Conservation (phyloP, 2,888 invertebrate species). For the Geotrupes spiniger region DNA sequence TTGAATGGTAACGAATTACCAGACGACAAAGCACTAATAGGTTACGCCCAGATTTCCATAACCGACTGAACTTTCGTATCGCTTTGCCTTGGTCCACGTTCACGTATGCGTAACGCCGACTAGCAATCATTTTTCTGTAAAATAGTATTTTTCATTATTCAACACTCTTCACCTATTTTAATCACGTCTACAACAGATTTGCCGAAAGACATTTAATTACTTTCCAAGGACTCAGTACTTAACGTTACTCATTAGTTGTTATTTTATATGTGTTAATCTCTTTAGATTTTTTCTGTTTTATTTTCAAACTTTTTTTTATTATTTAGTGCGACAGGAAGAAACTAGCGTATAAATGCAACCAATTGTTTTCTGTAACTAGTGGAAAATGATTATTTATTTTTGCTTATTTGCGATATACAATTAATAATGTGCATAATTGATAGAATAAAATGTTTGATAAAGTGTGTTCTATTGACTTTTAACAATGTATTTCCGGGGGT, state of each 20-base stretch:
- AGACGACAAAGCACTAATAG: constrained; percentile 93
- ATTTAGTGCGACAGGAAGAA: neutral
- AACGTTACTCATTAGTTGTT: constrained; percentile 9
- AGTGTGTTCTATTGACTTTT: constrained; percentile 12
- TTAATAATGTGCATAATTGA: constrained; percentile 6
- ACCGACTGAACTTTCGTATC: constrained; percentile 60
- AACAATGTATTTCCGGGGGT: constrained; percentile 13
- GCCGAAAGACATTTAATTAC: neutral
- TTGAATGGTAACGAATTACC: constrained; percentile 73
- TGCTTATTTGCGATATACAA: constrained; percentile 5
- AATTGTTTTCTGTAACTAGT: no score
- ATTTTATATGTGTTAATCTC: no score
- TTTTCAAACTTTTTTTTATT: constrained; percentile 3
- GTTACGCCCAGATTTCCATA: constrained; percentile 96
- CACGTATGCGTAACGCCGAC: no score
- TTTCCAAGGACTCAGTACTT: constrained; percentile 15
- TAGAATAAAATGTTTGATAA: constrained; percentile 14
- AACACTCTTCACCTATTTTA: neutral
- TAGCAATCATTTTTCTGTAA: constrained; percentile 14
- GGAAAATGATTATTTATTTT: constrained; percentile 7
- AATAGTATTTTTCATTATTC: constrained; percentile 2
- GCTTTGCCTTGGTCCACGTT: constrained; percentile 7
- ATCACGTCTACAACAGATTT: neutral
- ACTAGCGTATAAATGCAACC: neutral
- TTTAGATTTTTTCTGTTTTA: no score